Base-by-base conservation (phyloP, 2,113 vertebrate species). In the Ptychochromis oligacanthus region DNA sequence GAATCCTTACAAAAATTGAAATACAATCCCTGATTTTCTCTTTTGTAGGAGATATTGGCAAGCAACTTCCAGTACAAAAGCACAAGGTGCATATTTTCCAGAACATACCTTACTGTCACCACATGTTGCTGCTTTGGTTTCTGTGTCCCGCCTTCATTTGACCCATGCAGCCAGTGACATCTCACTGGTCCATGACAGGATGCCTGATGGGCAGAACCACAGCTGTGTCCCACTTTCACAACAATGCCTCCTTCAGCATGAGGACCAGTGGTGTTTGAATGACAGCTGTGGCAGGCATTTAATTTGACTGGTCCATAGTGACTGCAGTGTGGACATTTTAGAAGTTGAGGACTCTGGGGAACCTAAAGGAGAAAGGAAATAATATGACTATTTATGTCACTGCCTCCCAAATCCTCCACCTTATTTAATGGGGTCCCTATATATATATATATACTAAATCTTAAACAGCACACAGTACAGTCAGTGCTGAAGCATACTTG, bases 41-140 rank as follows among this genome's bases (percentile, higher is more conserved):
- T 31, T 31, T 24, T 31, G 58, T 38, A 14, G 6, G 12, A 46
- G 1, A 2, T 52, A 54, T 26, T 54, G 52, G n/a, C 46, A 22
- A 2, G 4, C 28, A 28, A 77, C 0, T 60, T 11, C 14, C 0
- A 12, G 11, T 46, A 59, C 9, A 17, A 34, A 46, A 9, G 5
- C n/a, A 26, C 17, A n/a, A 40, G n/a, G 20, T 15, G 36, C 8
- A 11, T 26, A 70, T 78, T 52, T 57, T 54, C 34, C 0, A 24
- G 24, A 70, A 56, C 95, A 80, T 91, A 99, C 98, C 98, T 97
- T 85, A 98, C 96, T 8, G 97, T 97, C 81, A 98, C 97, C 43
- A 98, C 83, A 0, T 97, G 97, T 3, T 92, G 96, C 88, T 97
- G 97, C 77, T 95, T 87, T 0, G 96, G 93, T 72, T 94, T 97